Conservation (phyloP, 2,797 vertebrate genomes). For the Cottoperca gobio region DNA sequence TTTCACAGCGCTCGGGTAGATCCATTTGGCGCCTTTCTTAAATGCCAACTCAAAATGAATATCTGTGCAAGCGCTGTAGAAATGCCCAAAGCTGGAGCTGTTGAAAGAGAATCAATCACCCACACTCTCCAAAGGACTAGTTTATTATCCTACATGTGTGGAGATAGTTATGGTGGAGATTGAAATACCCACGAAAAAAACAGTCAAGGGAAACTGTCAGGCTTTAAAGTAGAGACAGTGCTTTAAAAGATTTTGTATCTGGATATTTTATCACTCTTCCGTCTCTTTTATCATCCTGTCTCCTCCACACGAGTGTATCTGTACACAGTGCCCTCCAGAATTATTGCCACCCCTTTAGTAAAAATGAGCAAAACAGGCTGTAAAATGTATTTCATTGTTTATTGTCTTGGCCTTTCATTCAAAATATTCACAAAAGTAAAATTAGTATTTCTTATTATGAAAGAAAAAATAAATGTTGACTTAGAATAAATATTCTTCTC, state of each 20-base stretch:
- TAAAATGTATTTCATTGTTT: no score
- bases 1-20: slow-evolving; percentile 6
- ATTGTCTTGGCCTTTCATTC: no score
- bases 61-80: slow-evolving; percentile 34
- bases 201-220: slow-evolving; percentile 53
- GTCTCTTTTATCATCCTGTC: slow-evolving; percentile 58
- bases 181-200: slow-evolving; percentile 53
- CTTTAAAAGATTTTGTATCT: slow-evolving; percentile 63
- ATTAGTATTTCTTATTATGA: no score
- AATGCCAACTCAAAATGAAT: slow-evolving; percentile 37
- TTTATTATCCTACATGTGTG: slow-evolving; percentile 63
- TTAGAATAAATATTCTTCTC: no score
- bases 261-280: slow-evolving; percentile 37
- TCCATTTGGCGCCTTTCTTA: slow-evolving; percentile 24
- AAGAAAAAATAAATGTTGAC: no score
- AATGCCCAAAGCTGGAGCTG: slow-evolving; percentile 40
- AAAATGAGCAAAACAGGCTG: no score
- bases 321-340: no score
- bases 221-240: slow-evolving; percentile 60
- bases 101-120: slow-evolving; percentile 62
- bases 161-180: slow-evolving; percentile 56
- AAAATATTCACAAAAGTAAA: no score
- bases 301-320: slow-evolving; percentile 25
- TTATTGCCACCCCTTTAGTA: no score
- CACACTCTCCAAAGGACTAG: slow-evolving; percentile 50